Evolutionary conservation across 2,888 invertebrate species (phyloP).

Genomic region (Orthosia cruda): DNA sequence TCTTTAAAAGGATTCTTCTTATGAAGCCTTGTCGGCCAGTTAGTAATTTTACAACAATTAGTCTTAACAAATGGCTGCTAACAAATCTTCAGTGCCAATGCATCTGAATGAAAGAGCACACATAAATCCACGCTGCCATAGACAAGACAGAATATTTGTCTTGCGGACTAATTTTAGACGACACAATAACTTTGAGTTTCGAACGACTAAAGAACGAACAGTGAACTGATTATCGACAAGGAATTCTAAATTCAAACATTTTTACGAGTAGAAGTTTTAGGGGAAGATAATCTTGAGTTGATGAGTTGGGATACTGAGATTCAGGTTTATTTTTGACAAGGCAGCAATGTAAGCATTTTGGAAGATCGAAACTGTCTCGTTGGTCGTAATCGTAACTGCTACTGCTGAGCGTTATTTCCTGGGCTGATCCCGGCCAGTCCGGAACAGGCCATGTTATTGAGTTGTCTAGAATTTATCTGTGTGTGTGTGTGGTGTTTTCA

Average conservation of each 20-base stretch:
- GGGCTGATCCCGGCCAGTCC: too few species aligned
- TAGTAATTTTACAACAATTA: background rate
- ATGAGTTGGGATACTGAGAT: background rate
- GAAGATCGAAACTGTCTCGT: background rate
- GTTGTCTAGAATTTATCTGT: too few species aligned
- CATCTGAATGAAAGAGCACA: conserved; percentile 19
- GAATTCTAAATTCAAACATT: conserved; percentile 14
- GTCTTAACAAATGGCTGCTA: conserved; percentile 2
- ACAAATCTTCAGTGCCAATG: conserved; percentile 23
- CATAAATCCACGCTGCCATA: conserved; percentile 27
- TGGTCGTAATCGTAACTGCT: too few species aligned
- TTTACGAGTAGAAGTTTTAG: background rate
- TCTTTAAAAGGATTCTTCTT: too few species aligned
- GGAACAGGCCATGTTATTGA: too few species aligned
- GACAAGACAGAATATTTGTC: conserved; percentile 48
- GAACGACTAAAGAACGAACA: conserved; percentile 23
- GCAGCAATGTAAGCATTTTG: background rate
- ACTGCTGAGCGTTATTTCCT: too few species aligned
- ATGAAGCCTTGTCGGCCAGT: too few species aligned
- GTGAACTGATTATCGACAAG: conserved; percentile 16
- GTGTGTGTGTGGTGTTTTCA: too few species aligned
- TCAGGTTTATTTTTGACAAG: background rate
- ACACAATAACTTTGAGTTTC: conserved; percentile 49
- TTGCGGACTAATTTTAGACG: conserved; percentile 51
- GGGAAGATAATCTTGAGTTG: background rate